These are phyloP conservation scores for Ceraclea dissimilis DNA, from an alignment of 2,888 invertebrate species.

Conservation along the genomic window DNA sequence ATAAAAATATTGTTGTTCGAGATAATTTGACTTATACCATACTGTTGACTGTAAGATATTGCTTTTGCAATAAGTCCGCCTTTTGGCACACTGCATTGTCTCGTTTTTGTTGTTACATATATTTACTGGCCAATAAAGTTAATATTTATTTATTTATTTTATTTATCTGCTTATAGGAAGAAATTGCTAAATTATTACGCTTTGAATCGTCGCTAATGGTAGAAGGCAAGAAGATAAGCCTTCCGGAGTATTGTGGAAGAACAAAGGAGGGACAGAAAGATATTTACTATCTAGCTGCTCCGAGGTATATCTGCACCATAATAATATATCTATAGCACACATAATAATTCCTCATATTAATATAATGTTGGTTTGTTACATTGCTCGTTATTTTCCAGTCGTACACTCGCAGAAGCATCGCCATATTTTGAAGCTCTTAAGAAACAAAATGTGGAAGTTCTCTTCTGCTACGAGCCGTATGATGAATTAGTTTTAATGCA, in stretches of 20 bases:
- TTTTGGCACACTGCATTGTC: too few relatives aligned
- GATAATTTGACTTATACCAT: too few relatives aligned
- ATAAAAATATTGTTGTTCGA: too few relatives aligned
- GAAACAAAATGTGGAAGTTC: conserved; percentile 78
- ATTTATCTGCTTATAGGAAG: conserved; percentile 56
- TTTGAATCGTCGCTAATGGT: conserved; percentile 84
- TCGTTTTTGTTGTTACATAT: too few relatives aligned
- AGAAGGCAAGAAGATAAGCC: conserved; percentile 62
- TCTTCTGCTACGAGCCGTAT: conserved; percentile 95
- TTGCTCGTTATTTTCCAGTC: conserved; percentile 49
- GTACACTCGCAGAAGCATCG: conserved; percentile 84
- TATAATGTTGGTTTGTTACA: too few relatives aligned
- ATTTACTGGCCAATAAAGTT: too few relatives aligned
- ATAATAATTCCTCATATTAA: neutral
- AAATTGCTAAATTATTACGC: conserved; percentile 78
- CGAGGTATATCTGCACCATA: conserved; percentile 56
- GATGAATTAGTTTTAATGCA: conserved; percentile 93
- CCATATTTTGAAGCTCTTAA: conserved; percentile 93
- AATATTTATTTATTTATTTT: too few relatives aligned
- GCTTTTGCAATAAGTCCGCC: too few relatives aligned
- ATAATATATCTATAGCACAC: neutral
- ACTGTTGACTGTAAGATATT: too few relatives aligned
- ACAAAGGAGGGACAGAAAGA: conserved; percentile 75
- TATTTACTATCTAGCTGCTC: conserved; percentile 90
- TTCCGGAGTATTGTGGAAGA: conserved; percentile 72